Percentiles rank a stretch among this genome's conserved stretches.
Conservation (phyloP, 1,140 invertebrate genomes). For the Leptinotarsa lineolata region DNA sequence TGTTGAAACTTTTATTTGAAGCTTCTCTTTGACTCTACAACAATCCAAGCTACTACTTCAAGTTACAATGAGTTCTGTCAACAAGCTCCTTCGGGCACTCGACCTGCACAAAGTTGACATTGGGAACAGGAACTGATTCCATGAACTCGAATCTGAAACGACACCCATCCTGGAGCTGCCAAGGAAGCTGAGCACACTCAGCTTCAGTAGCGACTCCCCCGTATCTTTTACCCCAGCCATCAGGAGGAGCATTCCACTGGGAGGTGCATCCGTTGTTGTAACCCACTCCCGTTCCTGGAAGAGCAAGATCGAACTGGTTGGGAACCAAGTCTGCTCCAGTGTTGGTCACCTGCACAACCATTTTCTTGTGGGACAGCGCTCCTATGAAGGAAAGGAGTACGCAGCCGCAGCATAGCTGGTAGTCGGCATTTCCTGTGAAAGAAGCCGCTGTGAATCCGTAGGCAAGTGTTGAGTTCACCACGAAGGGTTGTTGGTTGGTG, state of each 20-base stretch:
- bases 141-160: constrained; percentile 25
- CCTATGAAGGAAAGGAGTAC: constrained; percentile 24
- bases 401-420: constrained; percentile 22
- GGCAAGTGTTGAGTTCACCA: constrained; percentile 13
- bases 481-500: constrained; percentile 13
- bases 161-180: constrained; percentile 23
- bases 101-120: constrained; percentile 25
- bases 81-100: constrained; percentile 20
- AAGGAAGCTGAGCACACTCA: constrained; percentile 23
- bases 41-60: too few relatives aligned
- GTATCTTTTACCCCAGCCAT: constrained; percentile 34
- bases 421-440: neutral
- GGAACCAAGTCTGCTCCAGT: neutral
- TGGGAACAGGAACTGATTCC: constrained; percentile 25
- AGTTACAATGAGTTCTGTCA: neutral
- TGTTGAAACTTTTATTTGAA: too few relatives aligned
- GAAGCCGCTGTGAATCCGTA: constrained; percentile 8
- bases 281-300: constrained; percentile 29
- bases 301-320: constrained; percentile 27
- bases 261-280: constrained; percentile 4
- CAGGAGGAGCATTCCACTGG: constrained; percentile 28
- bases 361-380: constrained; percentile 6
- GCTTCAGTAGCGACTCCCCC: constrained; percentile 20
- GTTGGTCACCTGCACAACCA: constrained; percentile 24
- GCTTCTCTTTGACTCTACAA: too few relatives aligned